phyloP scores from a whole-genome alignment of 2,797 vertebrate species.

The Jordanella pulchra region DNA sequence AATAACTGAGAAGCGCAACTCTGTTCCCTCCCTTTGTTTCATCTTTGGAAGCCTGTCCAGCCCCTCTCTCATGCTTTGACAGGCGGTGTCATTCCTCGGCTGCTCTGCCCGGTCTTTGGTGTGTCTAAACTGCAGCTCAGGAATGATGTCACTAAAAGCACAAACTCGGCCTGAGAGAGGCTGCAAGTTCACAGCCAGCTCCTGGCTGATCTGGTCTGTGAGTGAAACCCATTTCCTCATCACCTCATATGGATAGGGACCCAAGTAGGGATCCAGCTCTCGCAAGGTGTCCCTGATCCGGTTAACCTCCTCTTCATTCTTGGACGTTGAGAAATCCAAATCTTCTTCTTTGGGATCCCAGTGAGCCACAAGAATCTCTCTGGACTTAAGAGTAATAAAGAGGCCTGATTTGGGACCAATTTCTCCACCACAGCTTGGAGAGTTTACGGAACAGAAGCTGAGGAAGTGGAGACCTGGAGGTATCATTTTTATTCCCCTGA shows the following conservation, averaged over 20 bases:
- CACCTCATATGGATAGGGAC: constrained; percentile 90
- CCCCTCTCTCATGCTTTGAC: constrained; percentile 92
- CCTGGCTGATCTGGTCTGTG: constrained; percentile 84
- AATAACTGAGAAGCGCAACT: constrained; percentile 89
- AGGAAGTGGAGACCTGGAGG: constrained; percentile 95
- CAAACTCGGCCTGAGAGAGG: constrained; percentile 87
- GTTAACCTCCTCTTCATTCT: constrained; percentile 80
- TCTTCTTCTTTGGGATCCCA: constrained; percentile 87
- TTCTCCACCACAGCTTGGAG: constrained; percentile 71
- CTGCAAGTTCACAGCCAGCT: constrained; percentile 81
- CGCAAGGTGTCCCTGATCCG: constrained; percentile 78
- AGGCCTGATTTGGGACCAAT: constrained; percentile 87
- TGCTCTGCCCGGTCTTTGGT: constrained; percentile 86
- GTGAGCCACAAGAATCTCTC: constrained; percentile 82
- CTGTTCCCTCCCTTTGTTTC: constrained; percentile 88
- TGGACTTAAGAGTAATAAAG: constrained; percentile 86
- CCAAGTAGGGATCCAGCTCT: constrained; percentile 88
- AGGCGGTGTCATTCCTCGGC: constrained; percentile 83
- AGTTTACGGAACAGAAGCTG: constrained; percentile 85
- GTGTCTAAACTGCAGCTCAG: constrained; percentile 81
- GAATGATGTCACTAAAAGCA: constrained; percentile 90
- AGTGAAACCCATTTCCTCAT: constrained; percentile 96
- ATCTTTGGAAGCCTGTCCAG: constrained; percentile 89
- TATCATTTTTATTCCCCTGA: constrained; percentile 96
- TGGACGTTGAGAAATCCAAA: constrained; percentile 80